Conservation (phyloP, 2,888 invertebrate species). For the Phyto melanocephala region DNA sequence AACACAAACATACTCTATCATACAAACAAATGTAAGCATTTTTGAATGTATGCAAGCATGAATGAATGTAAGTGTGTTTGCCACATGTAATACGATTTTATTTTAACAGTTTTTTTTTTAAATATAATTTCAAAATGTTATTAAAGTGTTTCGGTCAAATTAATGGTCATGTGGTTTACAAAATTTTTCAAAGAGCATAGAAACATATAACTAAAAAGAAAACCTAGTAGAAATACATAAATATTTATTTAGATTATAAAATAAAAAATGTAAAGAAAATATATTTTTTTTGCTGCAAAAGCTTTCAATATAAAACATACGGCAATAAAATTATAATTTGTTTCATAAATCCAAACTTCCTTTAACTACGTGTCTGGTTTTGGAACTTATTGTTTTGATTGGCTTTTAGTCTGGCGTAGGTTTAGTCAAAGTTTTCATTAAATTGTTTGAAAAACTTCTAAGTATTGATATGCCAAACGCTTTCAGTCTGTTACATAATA, state of each 20-base stretch:
- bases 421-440: too few relatives aligned
- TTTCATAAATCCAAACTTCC: background rate
- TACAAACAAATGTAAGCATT: background rate
- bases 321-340: background rate
- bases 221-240: too few relatives aligned
- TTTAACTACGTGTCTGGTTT: background rate
- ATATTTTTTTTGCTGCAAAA: background rate
- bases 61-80: background rate
- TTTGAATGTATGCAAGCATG: background rate
- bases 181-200: conserved; percentile 6
- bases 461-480: too few relatives aligned
- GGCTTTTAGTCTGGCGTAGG: too few relatives aligned
- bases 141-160: conserved; percentile 44
- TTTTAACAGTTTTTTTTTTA: background rate
- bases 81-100: background rate
- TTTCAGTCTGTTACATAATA: too few relatives aligned
- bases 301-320: too few relatives aligned
- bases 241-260: background rate
- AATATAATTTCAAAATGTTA: conserved; percentile 42
- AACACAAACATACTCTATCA: background rate
- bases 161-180: conserved; percentile 24
- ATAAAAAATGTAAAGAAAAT: background rate
- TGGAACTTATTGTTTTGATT: too few relatives aligned
- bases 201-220: background rate
- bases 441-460: too few relatives aligned